These are phyloP conservation scores for Euleptes europaea DNA, from an alignment of 2,113 vertebrate genomes.

Conservation along the genomic window DNA sequence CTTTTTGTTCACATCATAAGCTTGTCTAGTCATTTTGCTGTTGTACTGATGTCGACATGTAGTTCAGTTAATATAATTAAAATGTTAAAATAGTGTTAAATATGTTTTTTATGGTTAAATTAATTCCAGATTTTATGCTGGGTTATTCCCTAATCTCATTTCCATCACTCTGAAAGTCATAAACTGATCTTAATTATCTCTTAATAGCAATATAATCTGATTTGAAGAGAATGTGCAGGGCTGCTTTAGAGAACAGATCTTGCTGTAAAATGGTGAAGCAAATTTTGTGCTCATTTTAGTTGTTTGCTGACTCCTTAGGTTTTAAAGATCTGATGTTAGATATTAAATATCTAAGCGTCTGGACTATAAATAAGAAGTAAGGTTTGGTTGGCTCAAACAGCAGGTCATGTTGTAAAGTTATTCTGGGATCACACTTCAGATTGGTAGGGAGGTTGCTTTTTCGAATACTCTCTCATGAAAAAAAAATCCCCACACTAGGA, in stretches of 20 bases:
- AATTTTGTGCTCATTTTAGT: constrained; percentile 29
- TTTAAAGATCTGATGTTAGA: constrained; percentile 30
- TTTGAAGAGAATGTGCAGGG: constrained; percentile 38
- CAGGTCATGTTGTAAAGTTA: not conserved
- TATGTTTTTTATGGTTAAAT: constrained; percentile 40
- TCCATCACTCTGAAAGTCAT: constrained; percentile 50
- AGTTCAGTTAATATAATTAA: constrained; percentile 45
- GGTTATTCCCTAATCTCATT: constrained; percentile 50
- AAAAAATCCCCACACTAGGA: not conserved
- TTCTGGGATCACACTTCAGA: not conserved
- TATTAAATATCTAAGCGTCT: constrained; percentile 26
- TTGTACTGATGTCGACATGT: not conserved
- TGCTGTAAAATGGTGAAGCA: not conserved
- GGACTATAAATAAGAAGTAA: constrained; percentile 41
- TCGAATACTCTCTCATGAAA: not conserved
- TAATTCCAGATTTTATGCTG: constrained; percentile 43
- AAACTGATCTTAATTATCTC: constrained; percentile 42
- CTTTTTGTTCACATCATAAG: not conserved
- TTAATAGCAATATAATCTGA: constrained; percentile 42
- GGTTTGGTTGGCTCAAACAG: not conserved
- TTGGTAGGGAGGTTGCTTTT: not conserved
- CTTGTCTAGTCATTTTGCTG: constrained; percentile 19
- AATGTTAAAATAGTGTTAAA: constrained; percentile 34
- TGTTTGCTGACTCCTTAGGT: constrained; percentile 31
- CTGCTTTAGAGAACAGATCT: constrained; percentile 1